Conservation (phyloP, 1,140 invertebrate species). For the Drosophila orena region DNA sequence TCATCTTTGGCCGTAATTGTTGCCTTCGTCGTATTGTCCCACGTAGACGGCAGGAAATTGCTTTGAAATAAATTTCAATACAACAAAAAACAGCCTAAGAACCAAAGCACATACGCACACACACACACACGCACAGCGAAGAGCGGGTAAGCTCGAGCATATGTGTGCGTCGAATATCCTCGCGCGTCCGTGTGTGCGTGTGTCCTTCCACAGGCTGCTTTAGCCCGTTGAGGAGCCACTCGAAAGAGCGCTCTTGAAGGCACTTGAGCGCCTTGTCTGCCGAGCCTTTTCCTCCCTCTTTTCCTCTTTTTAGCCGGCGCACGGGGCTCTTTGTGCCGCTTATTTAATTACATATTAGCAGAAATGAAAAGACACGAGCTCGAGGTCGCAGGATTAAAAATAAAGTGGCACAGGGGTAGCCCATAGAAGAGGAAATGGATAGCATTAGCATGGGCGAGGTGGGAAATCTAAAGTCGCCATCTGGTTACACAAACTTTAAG, state of each 20-base stretch:
- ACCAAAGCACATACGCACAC: conserved; percentile 13
- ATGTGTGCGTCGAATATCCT: conserved; percentile 36
- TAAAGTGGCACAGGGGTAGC: conserved; percentile 25
- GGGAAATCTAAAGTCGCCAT: neutral
- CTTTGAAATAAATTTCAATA: conserved; percentile 83
- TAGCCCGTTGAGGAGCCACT: conserved; percentile 68
- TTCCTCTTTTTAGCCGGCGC: conserved; percentile 35
- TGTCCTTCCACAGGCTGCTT: conserved; percentile 56
- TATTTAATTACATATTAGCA: conserved; percentile 83
- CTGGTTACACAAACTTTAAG: neutral
- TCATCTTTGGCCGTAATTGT: conserved; percentile 80
- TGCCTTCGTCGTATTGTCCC: conserved; percentile 61
- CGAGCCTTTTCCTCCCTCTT: neutral
- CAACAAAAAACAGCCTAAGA: conserved; percentile 77
- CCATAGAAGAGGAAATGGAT: conserved; percentile 18
- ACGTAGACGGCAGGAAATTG: conserved; percentile 82
- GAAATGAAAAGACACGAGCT: conserved; percentile 58
- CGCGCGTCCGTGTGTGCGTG: conserved; percentile 9
- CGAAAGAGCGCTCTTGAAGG: conserved; percentile 64
- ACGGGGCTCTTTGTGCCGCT: conserved; percentile 70
- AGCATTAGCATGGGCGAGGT: conserved; percentile 7
- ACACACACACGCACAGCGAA: conserved; percentile 5
- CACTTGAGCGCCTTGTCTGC: conserved; percentile 60
- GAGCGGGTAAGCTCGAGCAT: conserved; percentile 43
- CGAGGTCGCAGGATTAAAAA: conserved; percentile 39